Base-by-base conservation (phyloP, 2,113 vertebrate species). In the Misgurnus anguillicaudatus region DNA sequence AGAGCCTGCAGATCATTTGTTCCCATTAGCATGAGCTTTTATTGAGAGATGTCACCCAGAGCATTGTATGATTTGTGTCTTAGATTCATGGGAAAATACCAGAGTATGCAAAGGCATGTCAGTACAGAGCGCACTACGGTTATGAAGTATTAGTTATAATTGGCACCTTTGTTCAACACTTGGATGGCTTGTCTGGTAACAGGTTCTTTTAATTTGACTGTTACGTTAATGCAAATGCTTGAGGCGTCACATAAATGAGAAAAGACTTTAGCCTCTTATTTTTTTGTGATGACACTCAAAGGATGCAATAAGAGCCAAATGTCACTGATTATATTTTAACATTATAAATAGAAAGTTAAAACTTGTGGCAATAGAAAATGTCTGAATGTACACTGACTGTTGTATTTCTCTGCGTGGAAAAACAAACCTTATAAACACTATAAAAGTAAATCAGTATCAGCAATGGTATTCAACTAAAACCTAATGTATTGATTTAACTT, bases 11-110 rank as follows among this genome's bases (percentile, higher is more conserved):
- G 36, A 21, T 58, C 38, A 4, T 16, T 8, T 5, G 17, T 39
- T 73, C 53, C 57, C 7, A 42, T 73, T 60, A 42, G 17, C 41
- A 16, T 60, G 5, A 58, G 38, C 53, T 60, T 5, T 57, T 58
- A 60, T 42, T 58, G 53, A 58, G 17, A 41, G 38, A 21, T 71
- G 51, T 24, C 55, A 42, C 53, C 58, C 6, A 55, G 38, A 41
- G 51, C 31, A 6, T n/a, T 72, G 70, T 19, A 60, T 60, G n/a
- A 42, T 82, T 72, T 62, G n/a, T 63, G 16, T 38, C 73, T 72
- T 6, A 39, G 19, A 19, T 6, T 72, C 60, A 48, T 80, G 79
- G 70, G 71, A 79, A 82, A 65, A 79, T 76, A 53, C 48, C 71
- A 13, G 41, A 58, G 55, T 48, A 39, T 58, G 64, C 41, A 62